A percentile compares a stretch with the other conserved stretches of the same genome.
Evolutionary conservation across 2,888 invertebrate species (phyloP).

Genomic region (Pristionchus fissidentatus): DNA sequence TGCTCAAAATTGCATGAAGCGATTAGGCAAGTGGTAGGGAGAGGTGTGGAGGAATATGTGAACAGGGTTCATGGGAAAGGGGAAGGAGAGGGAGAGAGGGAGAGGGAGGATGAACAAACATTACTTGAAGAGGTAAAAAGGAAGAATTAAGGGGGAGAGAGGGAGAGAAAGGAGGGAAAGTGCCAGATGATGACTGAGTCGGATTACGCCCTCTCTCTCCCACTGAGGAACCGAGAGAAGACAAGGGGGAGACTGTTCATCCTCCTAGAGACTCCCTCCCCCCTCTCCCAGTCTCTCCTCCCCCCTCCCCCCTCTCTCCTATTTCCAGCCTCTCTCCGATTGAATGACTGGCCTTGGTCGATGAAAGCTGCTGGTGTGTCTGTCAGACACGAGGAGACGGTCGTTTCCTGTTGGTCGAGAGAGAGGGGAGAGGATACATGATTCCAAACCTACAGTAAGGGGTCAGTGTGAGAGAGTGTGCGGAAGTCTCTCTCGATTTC

Average conservation of each 20-base stretch:
- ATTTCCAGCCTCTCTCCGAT: conserved; percentile 18
- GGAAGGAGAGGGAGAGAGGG: conserved; percentile 17
- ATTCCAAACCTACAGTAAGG: too few relatives aligned
- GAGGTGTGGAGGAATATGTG: conserved; percentile 4
- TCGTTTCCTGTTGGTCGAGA: not conserved
- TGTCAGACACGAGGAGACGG: conserved; percentile 29
- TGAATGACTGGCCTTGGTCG: conserved; percentile 34
- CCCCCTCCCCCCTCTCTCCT: not conserved
- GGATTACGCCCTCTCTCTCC: conserved; percentile 13
- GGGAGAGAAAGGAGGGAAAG: conserved; percentile 42
- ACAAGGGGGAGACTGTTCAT: conserved; percentile 42
- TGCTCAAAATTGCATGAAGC: too few relatives aligned
- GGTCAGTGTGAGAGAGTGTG: too few relatives aligned
- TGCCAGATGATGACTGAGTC: conserved; percentile 44
- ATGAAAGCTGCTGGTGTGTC: not conserved
- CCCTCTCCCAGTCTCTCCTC: not conserved
- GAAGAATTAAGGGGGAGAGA: conserved; percentile 42
- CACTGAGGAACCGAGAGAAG: not conserved
- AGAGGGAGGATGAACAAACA: conserved; percentile 40
- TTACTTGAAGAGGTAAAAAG: conserved; percentile 23
- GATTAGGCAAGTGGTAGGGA: conserved; percentile 39
- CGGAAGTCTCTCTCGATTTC: too few relatives aligned
- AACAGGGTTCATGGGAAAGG: conserved; percentile 27
- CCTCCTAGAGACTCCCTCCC: conserved; percentile 9
- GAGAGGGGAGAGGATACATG: not conserved